phyloP scores from a whole-genome alignment of 1,140 invertebrate species.

The Cephus cinctus region DNA sequence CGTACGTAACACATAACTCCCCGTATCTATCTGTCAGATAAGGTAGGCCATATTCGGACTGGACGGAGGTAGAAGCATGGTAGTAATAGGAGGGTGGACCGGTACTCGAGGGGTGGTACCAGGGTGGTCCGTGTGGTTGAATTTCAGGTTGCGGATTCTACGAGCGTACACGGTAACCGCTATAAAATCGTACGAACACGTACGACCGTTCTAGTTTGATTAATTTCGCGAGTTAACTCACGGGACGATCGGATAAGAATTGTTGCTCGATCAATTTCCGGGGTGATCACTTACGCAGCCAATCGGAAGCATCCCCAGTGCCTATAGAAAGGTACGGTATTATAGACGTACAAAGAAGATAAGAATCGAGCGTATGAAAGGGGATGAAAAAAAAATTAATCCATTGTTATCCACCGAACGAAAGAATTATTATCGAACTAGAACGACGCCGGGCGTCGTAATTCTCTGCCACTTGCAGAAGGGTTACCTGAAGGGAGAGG shows the following conservation, averaged over 20 bases:
- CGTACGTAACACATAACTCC: slow-evolving; percentile 26
- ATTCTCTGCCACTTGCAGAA: too few species aligned
- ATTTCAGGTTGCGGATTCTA: not conserved
- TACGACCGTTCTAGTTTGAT: slow-evolving; percentile 28
- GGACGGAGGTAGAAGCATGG: not conserved
- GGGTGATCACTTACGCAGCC: too few species aligned
- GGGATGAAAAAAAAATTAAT: too few species aligned
- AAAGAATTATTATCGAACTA: too few species aligned
- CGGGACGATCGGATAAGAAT: slow-evolving; percentile 10
- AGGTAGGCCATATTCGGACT: slow-evolving; percentile 21
- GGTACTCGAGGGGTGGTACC: not conserved
- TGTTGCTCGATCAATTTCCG: not conserved
- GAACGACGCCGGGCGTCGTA: too few species aligned
- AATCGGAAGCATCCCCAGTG: too few species aligned
- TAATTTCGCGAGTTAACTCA: slow-evolving; percentile 25
- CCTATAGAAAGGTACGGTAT: too few species aligned
- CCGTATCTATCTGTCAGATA: slow-evolving; percentile 28
- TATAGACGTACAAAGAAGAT: too few species aligned
- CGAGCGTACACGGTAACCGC: slow-evolving; percentile 6
- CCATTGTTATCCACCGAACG: too few species aligned
- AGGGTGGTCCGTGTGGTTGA: not conserved
- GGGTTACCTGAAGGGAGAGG: slow-evolving; percentile 52
- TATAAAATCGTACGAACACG: slow-evolving; percentile 26
- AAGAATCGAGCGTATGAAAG: too few species aligned
- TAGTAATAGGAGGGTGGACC: not conserved